Evolutionary conservation across 2,113 vertebrate genomes (phyloP).

Genomic region (Corythoichthys intestinalis): DNA sequence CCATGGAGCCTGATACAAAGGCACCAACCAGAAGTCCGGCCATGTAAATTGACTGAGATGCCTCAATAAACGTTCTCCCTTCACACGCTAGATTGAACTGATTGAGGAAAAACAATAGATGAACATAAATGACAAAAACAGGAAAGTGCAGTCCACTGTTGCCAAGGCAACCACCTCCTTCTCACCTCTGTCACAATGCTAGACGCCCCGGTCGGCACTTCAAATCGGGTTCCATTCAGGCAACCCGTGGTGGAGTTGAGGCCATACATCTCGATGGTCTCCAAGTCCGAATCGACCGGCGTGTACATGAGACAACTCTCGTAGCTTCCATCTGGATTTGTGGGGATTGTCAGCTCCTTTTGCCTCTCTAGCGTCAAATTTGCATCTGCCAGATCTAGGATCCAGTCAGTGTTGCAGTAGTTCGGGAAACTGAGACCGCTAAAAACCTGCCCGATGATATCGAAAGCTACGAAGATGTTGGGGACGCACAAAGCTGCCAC

Average conservation of each 20-base stretch:
- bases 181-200: slow-evolving; percentile 75
- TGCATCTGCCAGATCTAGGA: slow-evolving; percentile 47
- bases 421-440: slow-evolving; percentile 79
- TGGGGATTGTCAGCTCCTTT: slow-evolving; percentile 76
- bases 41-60: slow-evolving; percentile 84
- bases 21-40: slow-evolving; percentile 78
- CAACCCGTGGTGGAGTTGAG: slow-evolving; percentile 74
- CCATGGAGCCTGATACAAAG: slow-evolving; percentile 76
- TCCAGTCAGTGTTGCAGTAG: slow-evolving; percentile 83
- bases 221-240: slow-evolving; percentile 70
- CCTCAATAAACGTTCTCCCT: slow-evolving; percentile 65
- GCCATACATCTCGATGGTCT: slow-evolving; percentile 67
- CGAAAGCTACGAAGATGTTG: slow-evolving; percentile 72
- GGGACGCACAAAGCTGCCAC: slow-evolving; percentile 68
- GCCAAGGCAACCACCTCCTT: slow-evolving; percentile 34
- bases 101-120: slow-evolving; percentile 9
- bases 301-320: slow-evolving; percentile 81
- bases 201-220: slow-evolving; percentile 45
- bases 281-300: slow-evolving; percentile 70
- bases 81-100: slow-evolving; percentile 87
- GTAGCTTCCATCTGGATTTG: slow-evolving; percentile 47
- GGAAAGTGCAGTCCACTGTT: too few species aligned
- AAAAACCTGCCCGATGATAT: slow-evolving; percentile 82
- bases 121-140: background rate
- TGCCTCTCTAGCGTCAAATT: slow-evolving; percentile 73